A percentile compares a stretch with the other conserved stretches of the same genome.
These are phyloP conservation scores for Ispidina lecontei DNA, from an alignment of 2,797 vertebrate species.

Conservation along the genomic window DNA sequence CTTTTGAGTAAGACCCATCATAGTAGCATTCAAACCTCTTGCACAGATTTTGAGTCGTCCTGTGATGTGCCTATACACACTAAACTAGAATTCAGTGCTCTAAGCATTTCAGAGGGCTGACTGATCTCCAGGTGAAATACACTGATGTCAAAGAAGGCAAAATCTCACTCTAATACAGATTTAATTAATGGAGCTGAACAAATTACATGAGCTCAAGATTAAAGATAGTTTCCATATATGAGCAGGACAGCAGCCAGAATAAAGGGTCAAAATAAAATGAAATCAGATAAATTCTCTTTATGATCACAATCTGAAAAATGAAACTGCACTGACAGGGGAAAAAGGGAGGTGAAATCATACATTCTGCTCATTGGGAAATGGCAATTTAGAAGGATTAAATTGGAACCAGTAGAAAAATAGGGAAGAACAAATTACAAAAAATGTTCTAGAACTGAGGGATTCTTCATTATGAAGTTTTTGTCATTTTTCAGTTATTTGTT, in stretches of 20 bases:
- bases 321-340: background rate
- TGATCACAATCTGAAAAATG: background rate
- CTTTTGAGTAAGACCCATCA: background rate
- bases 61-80: background rate
- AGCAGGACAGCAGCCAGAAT: background rate
- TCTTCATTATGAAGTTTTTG: background rate
- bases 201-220: background rate
- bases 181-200: background rate
- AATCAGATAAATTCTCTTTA: background rate
- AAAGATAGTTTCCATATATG: background rate
- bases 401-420: background rate
- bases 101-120: background rate
- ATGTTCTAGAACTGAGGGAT: background rate
- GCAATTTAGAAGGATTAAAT: background rate
- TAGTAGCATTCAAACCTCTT: background rate
- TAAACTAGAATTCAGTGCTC: background rate
- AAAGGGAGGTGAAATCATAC: background rate
- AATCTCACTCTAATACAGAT: background rate
- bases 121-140: background rate
- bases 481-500: background rate
- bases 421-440: background rate
- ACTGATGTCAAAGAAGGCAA: background rate
- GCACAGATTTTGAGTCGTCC: background rate
- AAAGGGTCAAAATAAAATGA: background rate
- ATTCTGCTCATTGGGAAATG: background rate